A percentile compares a stretch with the other conserved stretches of the same genome.
These are phyloP conservation scores for Drosophila kanapiae DNA, from an alignment of 1,140 invertebrate genomes.

Conservation along the genomic window DNA sequence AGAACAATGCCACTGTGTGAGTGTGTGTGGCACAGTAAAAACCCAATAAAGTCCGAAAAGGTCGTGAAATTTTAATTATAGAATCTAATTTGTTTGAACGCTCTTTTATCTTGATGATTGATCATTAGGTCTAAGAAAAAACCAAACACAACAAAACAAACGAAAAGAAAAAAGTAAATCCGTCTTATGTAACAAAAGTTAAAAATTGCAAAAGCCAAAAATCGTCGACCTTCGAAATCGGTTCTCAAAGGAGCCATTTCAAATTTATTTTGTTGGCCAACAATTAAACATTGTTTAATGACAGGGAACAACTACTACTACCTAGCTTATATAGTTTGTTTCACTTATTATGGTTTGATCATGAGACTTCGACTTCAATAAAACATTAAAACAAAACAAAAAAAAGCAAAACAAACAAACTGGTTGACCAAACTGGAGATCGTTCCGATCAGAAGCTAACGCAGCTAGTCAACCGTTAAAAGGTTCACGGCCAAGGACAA, in stretches of 20 bases:
- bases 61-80: constrained; percentile 73
- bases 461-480: constrained; percentile 74
- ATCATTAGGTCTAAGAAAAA: constrained; percentile 66
- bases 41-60: constrained; percentile 44
- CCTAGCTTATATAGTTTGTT: constrained; percentile 25
- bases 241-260: constrained; percentile 69
- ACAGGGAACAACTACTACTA: constrained; percentile 13
- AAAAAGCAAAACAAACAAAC: constrained; percentile 61
- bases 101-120: constrained; percentile 72
- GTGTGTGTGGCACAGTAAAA: constrained; percentile 44
- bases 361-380: constrained; percentile 64
- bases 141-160: constrained; percentile 26
- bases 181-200: constrained; percentile 78
- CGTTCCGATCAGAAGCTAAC: constrained; percentile 38
- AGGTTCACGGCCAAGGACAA: constrained; percentile 83
- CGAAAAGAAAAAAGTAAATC: constrained; percentile 64
- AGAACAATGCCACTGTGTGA: constrained; percentile 55
- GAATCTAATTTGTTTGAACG: constrained; percentile 75
- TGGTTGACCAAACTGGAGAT: constrained; percentile 58
- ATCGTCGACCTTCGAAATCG: constrained; percentile 64
- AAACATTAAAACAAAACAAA: not conserved
- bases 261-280: constrained; percentile 41
- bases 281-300: constrained; percentile 64
- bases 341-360: constrained; percentile 65
- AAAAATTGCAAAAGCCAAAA: constrained; percentile 77